Conservation (phyloP, 2,797 vertebrate species). For the Enteromius argenteus region DNA sequence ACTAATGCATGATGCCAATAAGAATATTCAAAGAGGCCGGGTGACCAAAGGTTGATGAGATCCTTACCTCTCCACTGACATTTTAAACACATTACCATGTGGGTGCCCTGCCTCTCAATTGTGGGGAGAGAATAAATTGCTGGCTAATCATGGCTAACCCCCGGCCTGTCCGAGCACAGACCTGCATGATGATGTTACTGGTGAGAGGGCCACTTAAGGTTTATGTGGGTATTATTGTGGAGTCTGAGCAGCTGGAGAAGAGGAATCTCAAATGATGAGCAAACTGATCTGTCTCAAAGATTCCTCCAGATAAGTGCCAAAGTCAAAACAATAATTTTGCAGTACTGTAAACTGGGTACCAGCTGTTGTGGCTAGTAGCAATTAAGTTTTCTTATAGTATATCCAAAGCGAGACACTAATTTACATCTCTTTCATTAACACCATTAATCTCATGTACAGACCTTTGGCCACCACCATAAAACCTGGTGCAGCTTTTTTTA, state of each 20-base stretch:
- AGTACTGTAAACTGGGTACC: not conserved
- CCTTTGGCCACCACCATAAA: not conserved
- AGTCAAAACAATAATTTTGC: conserved; percentile 25
- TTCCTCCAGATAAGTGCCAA: not conserved
- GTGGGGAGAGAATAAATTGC: conserved; percentile 78
- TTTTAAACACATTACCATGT: conserved; percentile 88
- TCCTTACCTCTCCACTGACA: conserved; percentile 84
- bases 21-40: conserved; percentile 86
- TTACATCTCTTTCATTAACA: not conserved
- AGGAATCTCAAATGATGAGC: not conserved
- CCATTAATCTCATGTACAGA: not conserved
- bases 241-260: conserved; percentile 16
- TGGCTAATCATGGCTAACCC: conserved; percentile 77
- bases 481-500: not conserved
- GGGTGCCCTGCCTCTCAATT: conserved; percentile 74
- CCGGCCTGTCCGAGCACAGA: conserved; percentile 49
- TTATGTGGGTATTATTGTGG: conserved; percentile 37
- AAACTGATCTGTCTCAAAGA: not conserved
- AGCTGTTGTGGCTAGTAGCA: not conserved
- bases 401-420: not conserved
- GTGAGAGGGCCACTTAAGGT: conserved; percentile 58
- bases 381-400: no score
- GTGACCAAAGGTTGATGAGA: conserved; percentile 87
- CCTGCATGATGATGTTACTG: conserved; percentile 77
- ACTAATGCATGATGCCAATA: conserved; percentile 87